Evolutionary conservation across 2,797 vertebrate genomes (phyloP).

Genomic region (Clarias laeviceps): DNA sequence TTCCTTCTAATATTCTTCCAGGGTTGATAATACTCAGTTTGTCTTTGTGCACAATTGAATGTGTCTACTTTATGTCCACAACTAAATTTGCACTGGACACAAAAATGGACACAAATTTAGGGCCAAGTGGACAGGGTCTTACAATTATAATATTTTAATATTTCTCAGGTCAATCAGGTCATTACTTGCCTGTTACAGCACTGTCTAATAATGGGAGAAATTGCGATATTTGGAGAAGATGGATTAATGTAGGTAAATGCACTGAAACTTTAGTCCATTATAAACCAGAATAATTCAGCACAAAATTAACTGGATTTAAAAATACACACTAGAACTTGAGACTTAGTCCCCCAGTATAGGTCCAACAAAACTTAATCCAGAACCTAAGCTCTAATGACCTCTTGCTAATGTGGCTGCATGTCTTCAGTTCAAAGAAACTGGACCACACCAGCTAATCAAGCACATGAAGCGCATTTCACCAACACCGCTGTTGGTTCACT

Average conservation of each 20-base stretch:
- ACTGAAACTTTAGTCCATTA: neutral
- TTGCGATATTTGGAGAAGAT: neutral
- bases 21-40: neutral
- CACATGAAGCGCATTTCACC: too few relatives aligned
- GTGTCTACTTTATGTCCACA: neutral
- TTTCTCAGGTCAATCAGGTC: neutral
- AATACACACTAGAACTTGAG: neutral
- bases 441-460: neutral
- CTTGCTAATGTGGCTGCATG: neutral
- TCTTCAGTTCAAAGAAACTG: neutral
- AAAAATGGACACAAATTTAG: neutral
- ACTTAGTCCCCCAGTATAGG: neutral
- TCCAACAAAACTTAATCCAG: neutral
- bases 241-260: neutral
- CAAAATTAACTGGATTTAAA: neutral
- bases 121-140: neutral
- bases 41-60: neutral
- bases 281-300: neutral
- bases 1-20: neutral
- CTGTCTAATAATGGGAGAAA: neutral
- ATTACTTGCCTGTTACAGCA: neutral
- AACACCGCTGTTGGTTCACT: too few relatives aligned
- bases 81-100: neutral
- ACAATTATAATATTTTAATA: too few relatives aligned
- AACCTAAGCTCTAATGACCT: neutral